phyloP scores from a whole-genome alignment of 2,113 vertebrate genomes.

The Sphaerodactylus townsendi region DNA sequence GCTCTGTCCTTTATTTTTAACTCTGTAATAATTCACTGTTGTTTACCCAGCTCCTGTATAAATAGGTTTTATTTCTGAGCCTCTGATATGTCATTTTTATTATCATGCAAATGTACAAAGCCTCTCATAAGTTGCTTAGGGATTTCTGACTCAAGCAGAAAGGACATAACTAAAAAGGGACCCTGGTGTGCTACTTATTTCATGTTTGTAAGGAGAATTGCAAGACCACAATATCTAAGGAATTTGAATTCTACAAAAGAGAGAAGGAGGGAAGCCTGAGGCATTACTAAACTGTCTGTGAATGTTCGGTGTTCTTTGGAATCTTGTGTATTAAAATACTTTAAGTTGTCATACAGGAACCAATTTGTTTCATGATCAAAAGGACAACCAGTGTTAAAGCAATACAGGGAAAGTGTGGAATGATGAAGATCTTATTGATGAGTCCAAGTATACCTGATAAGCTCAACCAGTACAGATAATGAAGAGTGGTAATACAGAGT shows the following conservation, averaged over 20 bases:
- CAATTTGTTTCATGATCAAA: neutral
- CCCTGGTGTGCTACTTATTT: neutral
- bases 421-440: no score
- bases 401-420: neutral
- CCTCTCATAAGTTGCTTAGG: neutral
- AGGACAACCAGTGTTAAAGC: neutral
- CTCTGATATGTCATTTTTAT: slow-evolving; percentile 21
- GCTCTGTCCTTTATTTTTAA: slow-evolving; percentile 28
- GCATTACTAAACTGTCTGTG: neutral
- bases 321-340: neutral
- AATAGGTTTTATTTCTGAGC: slow-evolving; percentile 24
- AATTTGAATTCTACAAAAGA: neutral
- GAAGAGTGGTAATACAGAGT: neutral
- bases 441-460: neutral
- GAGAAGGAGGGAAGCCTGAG: neutral
- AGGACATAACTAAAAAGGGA: neutral
- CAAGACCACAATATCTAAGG: neutral
- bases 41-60: slow-evolving; percentile 30
- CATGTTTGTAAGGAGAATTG: neutral
- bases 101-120: slow-evolving; percentile 1
- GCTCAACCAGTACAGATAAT: neutral
- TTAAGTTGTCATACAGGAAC: neutral
- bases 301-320: neutral
- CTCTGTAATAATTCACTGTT: neutral
- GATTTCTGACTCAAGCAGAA: slow-evolving; percentile 1